Percentiles rank a stretch among this genome's conserved stretches.
phyloP scores from a whole-genome alignment of 2,113 vertebrate species.

The Pongo pygmaeus region DNA sequence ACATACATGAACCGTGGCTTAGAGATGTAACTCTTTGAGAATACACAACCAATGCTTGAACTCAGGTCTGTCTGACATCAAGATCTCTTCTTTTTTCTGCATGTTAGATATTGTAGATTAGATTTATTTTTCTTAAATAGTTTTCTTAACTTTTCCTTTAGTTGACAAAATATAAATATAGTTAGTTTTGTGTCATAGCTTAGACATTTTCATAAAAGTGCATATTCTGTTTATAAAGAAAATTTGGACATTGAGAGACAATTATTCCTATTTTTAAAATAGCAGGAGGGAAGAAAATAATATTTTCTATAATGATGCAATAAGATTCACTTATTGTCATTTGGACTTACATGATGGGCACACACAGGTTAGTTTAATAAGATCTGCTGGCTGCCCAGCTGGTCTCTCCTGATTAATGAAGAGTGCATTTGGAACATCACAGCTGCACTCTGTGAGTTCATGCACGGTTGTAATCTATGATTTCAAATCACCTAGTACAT shows the following conservation, averaged over 20 bases:
- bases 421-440: neutral
- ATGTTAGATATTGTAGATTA: neutral
- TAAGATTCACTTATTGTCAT: neutral
- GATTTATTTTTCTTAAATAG: neutral
- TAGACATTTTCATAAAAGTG: neutral
- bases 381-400: neutral
- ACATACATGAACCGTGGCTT: too few species aligned
- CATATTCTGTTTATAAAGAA: neutral
- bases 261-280: neutral
- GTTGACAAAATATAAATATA: neutral
- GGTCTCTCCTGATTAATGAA: neutral
- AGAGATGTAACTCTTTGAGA: neutral
- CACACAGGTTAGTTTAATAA: neutral
- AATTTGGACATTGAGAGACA: neutral
- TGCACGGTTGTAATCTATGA: neutral
- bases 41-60: neutral
- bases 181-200: neutral
- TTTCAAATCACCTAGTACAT: neutral
- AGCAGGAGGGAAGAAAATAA: neutral
- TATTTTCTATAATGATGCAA: neutral
- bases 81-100: neutral
- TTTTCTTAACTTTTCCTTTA: neutral
- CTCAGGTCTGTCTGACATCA: neutral
- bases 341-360: neutral
- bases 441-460: neutral